Conservation (phyloP, 1,140 invertebrate species). For the Metaphire vulgaris region DNA sequence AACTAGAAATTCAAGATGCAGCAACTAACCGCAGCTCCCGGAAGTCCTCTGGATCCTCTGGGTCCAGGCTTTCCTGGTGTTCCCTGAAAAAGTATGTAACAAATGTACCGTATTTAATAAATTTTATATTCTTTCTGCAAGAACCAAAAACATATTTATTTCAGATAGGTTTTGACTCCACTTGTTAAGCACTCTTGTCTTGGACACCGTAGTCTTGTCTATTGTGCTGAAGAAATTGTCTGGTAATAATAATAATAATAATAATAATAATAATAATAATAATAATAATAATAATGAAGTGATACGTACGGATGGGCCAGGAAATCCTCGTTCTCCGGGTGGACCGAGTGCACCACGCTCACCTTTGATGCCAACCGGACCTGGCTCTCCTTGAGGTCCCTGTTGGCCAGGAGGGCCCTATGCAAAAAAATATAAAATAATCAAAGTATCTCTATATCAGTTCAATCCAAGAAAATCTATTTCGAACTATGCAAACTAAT, state of each 20-base stretch:
- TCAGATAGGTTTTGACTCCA: no score
- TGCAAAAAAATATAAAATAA: no score
- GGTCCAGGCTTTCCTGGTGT: conserved; percentile 59
- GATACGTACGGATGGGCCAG: conserved; percentile 30
- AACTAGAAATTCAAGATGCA: no score
- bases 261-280: background rate
- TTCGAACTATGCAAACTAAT: no score
- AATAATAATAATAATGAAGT: background rate
- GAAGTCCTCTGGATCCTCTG: conserved; percentile 68
- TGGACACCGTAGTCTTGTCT: no score
- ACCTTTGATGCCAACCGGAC: conserved; percentile 29
- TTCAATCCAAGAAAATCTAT: no score
- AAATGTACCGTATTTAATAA: no score
- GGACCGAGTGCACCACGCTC: conserved; percentile 30
- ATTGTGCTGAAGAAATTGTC: no score
- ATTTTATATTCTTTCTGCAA: background rate
- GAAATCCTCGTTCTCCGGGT: conserved; percentile 53
- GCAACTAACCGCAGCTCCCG: conserved; percentile 60
- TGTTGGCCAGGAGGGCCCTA: background rate
- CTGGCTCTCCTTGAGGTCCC: conserved; percentile 27
- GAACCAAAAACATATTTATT: no score
- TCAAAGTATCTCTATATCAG: no score
- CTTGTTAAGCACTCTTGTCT: no score
- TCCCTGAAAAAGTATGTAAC: conserved; percentile 40
- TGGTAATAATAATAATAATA: no score